Percentiles rank a stretch among this genome's conserved stretches.
Evolutionary conservation across 2,888 invertebrate species (phyloP).

Genomic region (Mythimna pallens): DNA sequence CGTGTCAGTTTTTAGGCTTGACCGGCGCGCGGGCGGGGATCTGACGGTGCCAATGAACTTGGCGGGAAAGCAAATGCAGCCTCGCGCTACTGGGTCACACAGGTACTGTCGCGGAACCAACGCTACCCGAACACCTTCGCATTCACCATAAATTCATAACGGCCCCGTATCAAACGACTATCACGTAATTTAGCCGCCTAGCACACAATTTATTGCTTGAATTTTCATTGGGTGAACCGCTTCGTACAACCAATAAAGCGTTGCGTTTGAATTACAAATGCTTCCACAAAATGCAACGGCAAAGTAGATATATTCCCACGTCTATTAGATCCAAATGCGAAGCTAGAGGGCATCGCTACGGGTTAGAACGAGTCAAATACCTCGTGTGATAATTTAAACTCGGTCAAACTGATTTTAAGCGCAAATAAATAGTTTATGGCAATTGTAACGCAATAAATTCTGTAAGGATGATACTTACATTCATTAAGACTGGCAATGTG

Average conservation of each 20-base stretch:
- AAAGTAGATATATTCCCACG: conserved; percentile 79
- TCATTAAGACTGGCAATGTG: conserved; percentile 83
- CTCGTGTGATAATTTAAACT: conserved; percentile 54
- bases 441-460: conserved; percentile 73
- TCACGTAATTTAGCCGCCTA: conserved; percentile 74
- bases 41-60: conserved; percentile 86
- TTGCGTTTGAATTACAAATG: conserved; percentile 79
- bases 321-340: conserved; percentile 74
- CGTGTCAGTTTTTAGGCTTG: conserved; percentile 83
- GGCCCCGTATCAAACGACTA: conserved; percentile 66
- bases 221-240: conserved; percentile 73
- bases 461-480: conserved; percentile 77
- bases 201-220: conserved; percentile 74
- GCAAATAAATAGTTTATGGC: conserved; percentile 59
- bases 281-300: conserved; percentile 69
- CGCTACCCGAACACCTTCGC: conserved; percentile 73
- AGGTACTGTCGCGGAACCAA: conserved; percentile 79
- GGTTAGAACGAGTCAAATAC: conserved; percentile 58
- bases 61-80: conserved; percentile 85
- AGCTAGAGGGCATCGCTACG: conserved; percentile 55
- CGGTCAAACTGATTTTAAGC: conserved; percentile 56
- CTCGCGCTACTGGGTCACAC: conserved; percentile 84
- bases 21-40: conserved; percentile 67
- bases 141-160: conserved; percentile 73
- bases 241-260: conserved; percentile 74